Conservation (phyloP, 2,113 vertebrate species). For the Lanius ludovicianus region DNA sequence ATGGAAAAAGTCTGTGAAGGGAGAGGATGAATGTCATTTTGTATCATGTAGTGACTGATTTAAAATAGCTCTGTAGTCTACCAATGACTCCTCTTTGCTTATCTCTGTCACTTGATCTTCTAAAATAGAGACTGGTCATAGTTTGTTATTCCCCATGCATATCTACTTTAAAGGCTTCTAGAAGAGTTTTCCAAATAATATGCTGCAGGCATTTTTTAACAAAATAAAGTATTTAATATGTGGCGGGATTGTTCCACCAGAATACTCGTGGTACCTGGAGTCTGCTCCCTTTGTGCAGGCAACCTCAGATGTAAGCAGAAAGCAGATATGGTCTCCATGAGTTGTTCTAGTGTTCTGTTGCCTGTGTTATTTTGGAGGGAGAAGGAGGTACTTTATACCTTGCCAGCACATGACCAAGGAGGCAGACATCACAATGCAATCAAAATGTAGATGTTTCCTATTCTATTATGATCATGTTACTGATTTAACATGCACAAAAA, state of each 20-base stretch:
- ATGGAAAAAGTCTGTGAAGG: not conserved
- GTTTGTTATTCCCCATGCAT: not conserved
- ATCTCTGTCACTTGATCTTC: not conserved
- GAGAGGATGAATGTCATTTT: not conserved
- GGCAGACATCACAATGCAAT: not conserved
- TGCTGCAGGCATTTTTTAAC: not conserved
- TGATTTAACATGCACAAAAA: not conserved
- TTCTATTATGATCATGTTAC: accelerated
- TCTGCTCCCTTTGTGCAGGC: not conserved
- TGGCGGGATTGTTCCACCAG: not conserved
- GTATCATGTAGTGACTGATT: not conserved
- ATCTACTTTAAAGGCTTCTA: not conserved
- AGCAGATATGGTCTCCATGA: not conserved
- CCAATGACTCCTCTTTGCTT: not conserved
- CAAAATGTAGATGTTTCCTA: not conserved
- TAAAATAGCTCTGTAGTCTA: not conserved
- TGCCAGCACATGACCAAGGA: not conserved
- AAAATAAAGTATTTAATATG: not conserved
- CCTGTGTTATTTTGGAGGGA: not conserved
- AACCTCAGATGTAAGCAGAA: not conserved
- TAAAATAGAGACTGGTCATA: not conserved
- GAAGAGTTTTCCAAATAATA: not conserved
- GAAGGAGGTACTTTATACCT: not conserved
- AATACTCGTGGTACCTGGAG: not conserved
- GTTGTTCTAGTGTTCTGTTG: not conserved